A percentile compares a stretch with the other conserved stretches of the same genome.
phyloP scores from a whole-genome alignment of 2,797 vertebrate species.

The Dryobates pubescens region DNA sequence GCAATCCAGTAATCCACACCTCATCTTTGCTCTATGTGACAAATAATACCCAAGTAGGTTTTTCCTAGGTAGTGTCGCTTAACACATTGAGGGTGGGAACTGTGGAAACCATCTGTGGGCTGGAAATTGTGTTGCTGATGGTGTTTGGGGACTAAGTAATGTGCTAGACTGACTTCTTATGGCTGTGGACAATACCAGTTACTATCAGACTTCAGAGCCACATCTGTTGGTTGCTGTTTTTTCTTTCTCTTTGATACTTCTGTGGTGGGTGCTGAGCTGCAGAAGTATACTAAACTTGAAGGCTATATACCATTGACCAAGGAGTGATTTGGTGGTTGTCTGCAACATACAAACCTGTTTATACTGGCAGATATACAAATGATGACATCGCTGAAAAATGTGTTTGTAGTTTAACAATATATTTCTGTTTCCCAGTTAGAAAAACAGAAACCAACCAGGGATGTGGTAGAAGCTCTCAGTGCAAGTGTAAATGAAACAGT shows the following conservation, averaged over 20 bases:
- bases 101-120: not conserved
- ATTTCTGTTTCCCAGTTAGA: not conserved
- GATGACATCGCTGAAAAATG: not conserved
- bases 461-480: not conserved
- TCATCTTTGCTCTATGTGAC: not conserved
- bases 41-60: not conserved
- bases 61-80: not conserved
- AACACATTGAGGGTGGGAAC: not conserved
- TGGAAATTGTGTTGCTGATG: not conserved
- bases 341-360: not conserved
- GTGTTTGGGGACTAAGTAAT: not conserved
- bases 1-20: not conserved
- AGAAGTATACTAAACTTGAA: not conserved
- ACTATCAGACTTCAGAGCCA: not conserved
- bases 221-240: not conserved
- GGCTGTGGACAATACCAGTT: not conserved
- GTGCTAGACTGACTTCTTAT: not conserved
- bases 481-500: not conserved
- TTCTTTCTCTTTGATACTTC: not conserved
- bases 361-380: not conserved
- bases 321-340: not conserved
- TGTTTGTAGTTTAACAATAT: not conserved
- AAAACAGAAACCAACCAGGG: not conserved
- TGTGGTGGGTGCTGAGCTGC: no score
- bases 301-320: accelerated